phyloP scores from a whole-genome alignment of 2,797 vertebrate genomes.

The Clamator glandarius region DNA sequence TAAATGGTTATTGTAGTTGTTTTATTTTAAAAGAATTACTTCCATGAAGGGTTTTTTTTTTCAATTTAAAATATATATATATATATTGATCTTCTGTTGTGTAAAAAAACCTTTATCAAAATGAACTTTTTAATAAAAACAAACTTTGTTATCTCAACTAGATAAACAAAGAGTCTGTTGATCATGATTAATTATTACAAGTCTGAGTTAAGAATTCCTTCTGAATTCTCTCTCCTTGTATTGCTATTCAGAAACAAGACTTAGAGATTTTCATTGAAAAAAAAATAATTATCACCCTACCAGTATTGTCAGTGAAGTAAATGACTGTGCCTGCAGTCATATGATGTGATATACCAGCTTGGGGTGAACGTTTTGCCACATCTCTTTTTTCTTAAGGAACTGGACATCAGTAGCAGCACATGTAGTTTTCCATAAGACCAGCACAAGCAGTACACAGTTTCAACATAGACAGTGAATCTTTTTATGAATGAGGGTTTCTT shows the following conservation, averaged over 20 bases:
- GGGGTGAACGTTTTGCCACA: neutral
- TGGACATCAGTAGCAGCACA: neutral
- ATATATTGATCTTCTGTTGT: neutral
- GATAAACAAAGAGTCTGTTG: neutral
- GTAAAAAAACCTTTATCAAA: neutral
- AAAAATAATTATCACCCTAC: neutral
- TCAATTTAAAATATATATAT: too few species aligned
- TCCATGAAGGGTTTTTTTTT: neutral
- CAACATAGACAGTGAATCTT: neutral
- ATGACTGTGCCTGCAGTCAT: neutral
- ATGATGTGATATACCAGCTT: neutral
- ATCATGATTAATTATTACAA: neutral
- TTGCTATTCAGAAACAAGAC: neutral
- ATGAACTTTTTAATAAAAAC: neutral
- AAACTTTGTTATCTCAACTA: neutral
- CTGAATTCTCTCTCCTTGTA: neutral
- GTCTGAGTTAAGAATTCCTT: neutral
- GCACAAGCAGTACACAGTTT: neutral
- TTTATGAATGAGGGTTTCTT: neutral
- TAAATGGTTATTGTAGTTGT: neutral
- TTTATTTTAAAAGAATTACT: constrained; percentile 11
- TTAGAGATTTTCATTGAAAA: neutral
- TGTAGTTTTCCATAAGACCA: neutral
- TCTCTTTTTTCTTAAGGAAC: neutral
- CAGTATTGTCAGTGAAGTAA: neutral